Evolutionary conservation across 1,140 invertebrate species (phyloP).

Genomic region (Drosophila takahashii): DNA sequence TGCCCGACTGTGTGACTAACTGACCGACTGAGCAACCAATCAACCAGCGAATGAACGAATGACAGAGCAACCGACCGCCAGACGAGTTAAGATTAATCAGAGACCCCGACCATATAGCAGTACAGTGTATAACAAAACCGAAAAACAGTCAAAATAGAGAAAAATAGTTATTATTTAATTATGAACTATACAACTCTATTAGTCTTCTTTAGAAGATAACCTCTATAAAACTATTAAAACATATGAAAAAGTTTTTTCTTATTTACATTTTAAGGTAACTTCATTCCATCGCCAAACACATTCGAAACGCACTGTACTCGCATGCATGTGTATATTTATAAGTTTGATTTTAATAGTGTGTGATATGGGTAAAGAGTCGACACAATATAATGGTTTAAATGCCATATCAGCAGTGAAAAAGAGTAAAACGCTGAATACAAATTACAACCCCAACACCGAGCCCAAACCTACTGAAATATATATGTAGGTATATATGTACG

Average conservation of each 20-base stretch:
- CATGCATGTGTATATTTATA: constrained; percentile 38
- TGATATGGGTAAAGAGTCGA: constrained; percentile 44
- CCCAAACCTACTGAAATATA: constrained; percentile 26
- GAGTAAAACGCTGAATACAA: constrained; percentile 75
- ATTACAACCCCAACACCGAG: constrained; percentile 60
- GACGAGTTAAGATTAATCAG: constrained; percentile 80
- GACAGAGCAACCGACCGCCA: constrained; percentile 31
- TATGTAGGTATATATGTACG: constrained; percentile 2
- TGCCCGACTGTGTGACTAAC: constrained; percentile 21
- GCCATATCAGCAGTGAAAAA: constrained; percentile 67
- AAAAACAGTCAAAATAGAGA: constrained; percentile 5
- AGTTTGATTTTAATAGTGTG: constrained; percentile 37
- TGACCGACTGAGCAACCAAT: constrained; percentile 39
- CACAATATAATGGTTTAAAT: constrained; percentile 74
- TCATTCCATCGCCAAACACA: not conserved
- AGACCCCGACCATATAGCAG: constrained; percentile 55
- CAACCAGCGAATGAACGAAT: constrained; percentile 32
- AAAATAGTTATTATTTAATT: not conserved
- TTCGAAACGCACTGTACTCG: constrained; percentile 30
- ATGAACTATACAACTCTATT: not conserved
- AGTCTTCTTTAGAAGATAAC: not conserved
- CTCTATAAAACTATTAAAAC: no score
- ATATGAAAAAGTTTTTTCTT: no score
- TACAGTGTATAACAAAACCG: constrained; percentile 22
- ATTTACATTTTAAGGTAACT: not conserved